Conservation (phyloP, 1,140 invertebrate species). For the Polypedilum pembai region DNA sequence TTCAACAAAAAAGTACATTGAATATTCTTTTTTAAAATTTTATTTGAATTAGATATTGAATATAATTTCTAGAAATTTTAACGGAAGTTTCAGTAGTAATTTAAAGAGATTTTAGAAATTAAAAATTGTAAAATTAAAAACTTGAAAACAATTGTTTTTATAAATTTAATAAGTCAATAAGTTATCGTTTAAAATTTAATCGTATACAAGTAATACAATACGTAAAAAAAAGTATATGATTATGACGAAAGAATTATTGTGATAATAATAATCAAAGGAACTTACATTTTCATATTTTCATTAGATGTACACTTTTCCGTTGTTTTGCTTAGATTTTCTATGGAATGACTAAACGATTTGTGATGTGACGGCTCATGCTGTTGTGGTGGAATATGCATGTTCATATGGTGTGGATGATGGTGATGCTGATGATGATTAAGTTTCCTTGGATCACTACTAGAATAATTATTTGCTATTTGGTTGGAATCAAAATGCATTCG, state of each 20-base stretch:
- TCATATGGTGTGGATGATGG: neutral
- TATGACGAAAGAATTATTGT: neutral
- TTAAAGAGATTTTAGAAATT: no score
- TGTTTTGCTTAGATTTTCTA: slow-evolving; percentile 20
- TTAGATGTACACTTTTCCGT: slow-evolving; percentile 11
- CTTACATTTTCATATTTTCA: slow-evolving; percentile 23
- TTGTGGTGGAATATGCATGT: neutral
- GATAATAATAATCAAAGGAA: neutral
- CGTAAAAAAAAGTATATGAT: neutral
- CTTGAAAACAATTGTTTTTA: no score
- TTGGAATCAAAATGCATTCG: neutral
- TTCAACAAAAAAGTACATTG: no score
- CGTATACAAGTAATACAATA: neutral
- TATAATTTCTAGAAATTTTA: no score
- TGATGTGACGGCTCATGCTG: neutral
- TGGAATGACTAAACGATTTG: slow-evolving; percentile 22
- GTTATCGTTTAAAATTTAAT: no score
- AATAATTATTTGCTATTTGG: slow-evolving; percentile 27
- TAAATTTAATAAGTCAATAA: no score
- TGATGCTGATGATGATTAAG: neutral
- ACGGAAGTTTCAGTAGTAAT: no score
- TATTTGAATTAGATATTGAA: no score
- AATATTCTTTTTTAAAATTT: no score
- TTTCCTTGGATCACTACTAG: neutral
- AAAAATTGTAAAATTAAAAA: no score